Percentiles rank a stretch among this genome's conserved stretches.
phyloP scores from a whole-genome alignment of 2,113 vertebrate genomes.

The Strix aluco region DNA sequence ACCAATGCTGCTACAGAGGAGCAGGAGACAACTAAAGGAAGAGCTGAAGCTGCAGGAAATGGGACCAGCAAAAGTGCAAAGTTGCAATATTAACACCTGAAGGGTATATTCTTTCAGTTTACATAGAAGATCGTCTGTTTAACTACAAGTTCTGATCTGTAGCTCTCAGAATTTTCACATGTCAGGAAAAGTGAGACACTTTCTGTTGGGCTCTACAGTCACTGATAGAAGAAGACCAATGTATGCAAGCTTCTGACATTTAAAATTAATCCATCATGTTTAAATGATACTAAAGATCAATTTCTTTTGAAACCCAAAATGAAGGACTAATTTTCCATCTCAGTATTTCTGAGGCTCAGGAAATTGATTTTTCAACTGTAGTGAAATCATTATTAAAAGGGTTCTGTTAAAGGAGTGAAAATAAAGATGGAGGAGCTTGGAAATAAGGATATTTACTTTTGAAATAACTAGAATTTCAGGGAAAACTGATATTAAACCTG shows the following conservation, averaged over 20 bases:
- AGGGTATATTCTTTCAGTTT: neutral
- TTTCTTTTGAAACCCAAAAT: neutral
- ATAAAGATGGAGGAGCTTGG: slow-evolving; percentile 25
- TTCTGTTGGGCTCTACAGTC: neutral
- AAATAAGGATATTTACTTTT: slow-evolving; percentile 60
- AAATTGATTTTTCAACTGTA: slow-evolving; percentile 1
- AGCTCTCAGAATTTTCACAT: neutral
- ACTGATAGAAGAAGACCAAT: neutral
- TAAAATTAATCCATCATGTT: neutral
- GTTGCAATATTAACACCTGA: neutral
- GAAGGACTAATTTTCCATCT: slow-evolving; percentile 33
- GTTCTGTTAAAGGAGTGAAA: slow-evolving; percentile 20
- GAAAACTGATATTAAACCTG: slow-evolving; percentile 44
- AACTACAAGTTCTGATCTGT: neutral
- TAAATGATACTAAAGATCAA: neutral
- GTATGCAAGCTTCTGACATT: neutral
- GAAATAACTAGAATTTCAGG: slow-evolving; percentile 48
- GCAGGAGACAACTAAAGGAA: neutral
- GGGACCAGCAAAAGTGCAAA: neutral
- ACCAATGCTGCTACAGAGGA: neutral
- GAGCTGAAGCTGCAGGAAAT: neutral
- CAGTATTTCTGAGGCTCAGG: neutral
- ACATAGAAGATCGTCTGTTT: neutral
- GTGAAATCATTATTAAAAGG: slow-evolving; percentile 16
- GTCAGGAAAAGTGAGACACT: fast-evolving